Conservation (phyloP, 2,888 invertebrate genomes). For the Cerastis rubricosa region DNA sequence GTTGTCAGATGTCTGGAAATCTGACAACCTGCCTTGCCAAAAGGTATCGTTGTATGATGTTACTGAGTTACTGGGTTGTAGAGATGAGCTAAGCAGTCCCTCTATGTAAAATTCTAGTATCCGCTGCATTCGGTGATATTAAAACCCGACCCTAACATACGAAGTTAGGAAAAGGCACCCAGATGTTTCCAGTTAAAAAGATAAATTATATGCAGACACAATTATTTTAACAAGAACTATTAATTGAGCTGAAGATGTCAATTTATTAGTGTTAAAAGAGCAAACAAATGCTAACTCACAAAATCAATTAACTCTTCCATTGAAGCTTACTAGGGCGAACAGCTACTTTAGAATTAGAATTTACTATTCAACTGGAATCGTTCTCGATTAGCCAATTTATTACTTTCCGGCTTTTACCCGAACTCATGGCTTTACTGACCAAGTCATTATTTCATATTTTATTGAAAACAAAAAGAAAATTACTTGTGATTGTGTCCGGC, state of each 20-base stretch:
- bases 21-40: too few species aligned
- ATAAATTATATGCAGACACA: background rate
- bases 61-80: too few species aligned
- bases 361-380: conserved; percentile 3
- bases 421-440: background rate
- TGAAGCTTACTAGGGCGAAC: background rate
- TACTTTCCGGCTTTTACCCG: background rate
- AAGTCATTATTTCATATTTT: conserved; percentile 1
- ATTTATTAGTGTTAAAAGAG: background rate
- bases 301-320: background rate
- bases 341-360: background rate
- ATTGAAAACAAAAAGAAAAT: background rate
- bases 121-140: too few species aligned
- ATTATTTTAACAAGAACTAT: background rate
- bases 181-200: too few species aligned
- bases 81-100: too few species aligned
- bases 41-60: too few species aligned
- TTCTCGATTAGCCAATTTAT: conserved; percentile 18
- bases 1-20: too few species aligned
- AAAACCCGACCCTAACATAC: too few species aligned
- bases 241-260: background rate
- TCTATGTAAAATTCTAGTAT: too few species aligned
- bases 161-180: too few species aligned
- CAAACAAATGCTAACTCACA: conserved; percentile 1
- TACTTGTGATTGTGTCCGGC: conserved; percentile 8